Percentiles rank a stretch among this genome's conserved stretches.
Evolutionary conservation across 2,797 vertebrate species (phyloP).

Genomic region (Argyrosomus regius): DNA sequence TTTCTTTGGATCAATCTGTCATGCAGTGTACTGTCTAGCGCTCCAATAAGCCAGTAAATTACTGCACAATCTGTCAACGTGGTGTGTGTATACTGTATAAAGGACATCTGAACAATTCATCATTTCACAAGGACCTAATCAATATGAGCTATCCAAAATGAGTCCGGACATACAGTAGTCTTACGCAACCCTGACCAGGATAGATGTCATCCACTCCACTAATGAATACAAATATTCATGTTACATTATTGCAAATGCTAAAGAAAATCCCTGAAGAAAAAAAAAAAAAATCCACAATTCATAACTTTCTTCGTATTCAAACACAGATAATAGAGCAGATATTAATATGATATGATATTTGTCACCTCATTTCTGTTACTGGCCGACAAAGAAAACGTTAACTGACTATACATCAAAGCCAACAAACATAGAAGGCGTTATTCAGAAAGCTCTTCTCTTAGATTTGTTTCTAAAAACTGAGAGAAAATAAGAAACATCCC

Average conservation of each 20-base stretch:
- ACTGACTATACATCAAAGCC: too few relatives aligned
- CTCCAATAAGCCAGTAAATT: constrained; percentile 11
- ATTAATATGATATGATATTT: not conserved
- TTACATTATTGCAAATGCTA: too few relatives aligned
- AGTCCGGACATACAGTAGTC: not conserved
- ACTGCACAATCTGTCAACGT: not conserved
- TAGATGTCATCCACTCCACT: not conserved
- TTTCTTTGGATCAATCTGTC: not conserved
- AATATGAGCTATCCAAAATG: not conserved
- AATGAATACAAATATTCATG: not conserved
- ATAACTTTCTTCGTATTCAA: not conserved
- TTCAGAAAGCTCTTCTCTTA: too few relatives aligned
- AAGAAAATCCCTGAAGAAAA: too few relatives aligned
- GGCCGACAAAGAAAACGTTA: too few relatives aligned
- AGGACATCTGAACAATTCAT: not conserved
- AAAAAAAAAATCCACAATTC: too few relatives aligned
- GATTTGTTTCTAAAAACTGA: not conserved
- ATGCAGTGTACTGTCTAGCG: not conserved
- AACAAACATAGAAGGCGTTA: not conserved
- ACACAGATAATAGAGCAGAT: not conserved
- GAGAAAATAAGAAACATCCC: not conserved
- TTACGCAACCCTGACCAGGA: not conserved
- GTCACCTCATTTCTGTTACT: too few relatives aligned
- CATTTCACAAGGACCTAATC: not conserved
- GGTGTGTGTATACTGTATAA: not conserved